These are phyloP conservation scores for Xenops minutus DNA, from an alignment of 2,797 vertebrate genomes.

Conservation along the genomic window DNA sequence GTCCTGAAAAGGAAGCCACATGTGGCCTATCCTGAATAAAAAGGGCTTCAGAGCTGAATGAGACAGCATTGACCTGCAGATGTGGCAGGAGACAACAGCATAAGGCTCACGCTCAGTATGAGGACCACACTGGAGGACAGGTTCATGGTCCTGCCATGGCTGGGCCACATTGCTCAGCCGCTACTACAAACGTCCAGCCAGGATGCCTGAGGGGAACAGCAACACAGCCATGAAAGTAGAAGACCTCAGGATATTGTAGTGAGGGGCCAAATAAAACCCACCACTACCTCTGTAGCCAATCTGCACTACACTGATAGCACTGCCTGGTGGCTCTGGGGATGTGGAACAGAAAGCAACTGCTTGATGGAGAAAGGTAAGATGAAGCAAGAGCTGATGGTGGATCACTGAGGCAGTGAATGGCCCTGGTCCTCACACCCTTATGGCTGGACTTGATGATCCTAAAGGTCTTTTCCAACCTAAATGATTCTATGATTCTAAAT, in stretches of 20 bases:
- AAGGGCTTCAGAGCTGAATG: fast-evolving
- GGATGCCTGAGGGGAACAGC: not conserved
- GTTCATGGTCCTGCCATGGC: not conserved
- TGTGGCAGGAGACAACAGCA: not conserved
- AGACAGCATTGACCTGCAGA: not conserved
- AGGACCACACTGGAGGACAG: not conserved
- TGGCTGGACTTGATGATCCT: not conserved
- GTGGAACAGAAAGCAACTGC: not conserved
- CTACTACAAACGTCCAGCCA: not conserved
- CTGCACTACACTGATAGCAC: not conserved
- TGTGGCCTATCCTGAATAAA: fast-evolving
- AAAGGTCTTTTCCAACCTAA: not conserved
- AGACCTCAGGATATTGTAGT: not conserved
- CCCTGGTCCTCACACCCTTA: not conserved
- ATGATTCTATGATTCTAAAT: not conserved
- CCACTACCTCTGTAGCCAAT: not conserved
- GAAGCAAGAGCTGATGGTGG: not conserved
- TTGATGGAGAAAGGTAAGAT: not conserved
- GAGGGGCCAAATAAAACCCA: not conserved
- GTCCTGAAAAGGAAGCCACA: not conserved
- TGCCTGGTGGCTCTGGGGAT: not conserved
- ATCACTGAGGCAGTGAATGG: not conserved
- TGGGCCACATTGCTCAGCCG: fast-evolving
- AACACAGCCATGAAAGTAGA: not conserved
- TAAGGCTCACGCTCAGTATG: not conserved